phyloP scores from a whole-genome alignment of 1,140 invertebrate species.

The Neodiprion virginianus region DNA sequence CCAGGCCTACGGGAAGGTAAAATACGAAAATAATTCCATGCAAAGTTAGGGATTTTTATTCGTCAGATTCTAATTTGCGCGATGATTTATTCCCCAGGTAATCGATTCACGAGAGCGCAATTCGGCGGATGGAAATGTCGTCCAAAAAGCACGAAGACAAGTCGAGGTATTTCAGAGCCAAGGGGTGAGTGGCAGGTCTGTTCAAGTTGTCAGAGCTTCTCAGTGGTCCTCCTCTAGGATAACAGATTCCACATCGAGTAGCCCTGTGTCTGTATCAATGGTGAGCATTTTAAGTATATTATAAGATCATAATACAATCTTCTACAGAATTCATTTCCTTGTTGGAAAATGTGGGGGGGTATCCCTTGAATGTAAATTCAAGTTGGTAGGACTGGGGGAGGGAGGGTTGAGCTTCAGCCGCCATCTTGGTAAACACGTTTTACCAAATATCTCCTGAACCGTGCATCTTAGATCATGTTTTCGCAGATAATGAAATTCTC shows the following conservation, averaged over 20 bases:
- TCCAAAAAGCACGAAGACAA: constrained; percentile 50
- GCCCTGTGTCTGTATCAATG: not conserved
- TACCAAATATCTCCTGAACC: no score
- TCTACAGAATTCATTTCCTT: no score
- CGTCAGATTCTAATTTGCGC: constrained; percentile 9
- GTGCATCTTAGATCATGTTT: no score
- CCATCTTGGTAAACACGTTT: no score
- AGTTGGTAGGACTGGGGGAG: no score
- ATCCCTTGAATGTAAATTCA: no score
- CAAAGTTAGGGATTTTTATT: constrained; percentile 10
- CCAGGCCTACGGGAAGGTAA: constrained; percentile 65
- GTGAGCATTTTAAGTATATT: not conserved
- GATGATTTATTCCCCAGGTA: constrained; percentile 48
- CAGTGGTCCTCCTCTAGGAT: constrained; percentile 48
- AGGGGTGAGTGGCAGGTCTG: constrained; percentile 45
- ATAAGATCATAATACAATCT: no score
- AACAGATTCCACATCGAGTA: constrained; percentile 33
- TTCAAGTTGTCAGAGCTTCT: constrained; percentile 55
- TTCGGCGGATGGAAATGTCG: constrained; percentile 48
- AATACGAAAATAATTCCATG: not conserved
- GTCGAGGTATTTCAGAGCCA: constrained; percentile 58
- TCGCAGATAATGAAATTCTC: no score
- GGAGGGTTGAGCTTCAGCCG: no score
- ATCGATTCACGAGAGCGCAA: constrained; percentile 62
- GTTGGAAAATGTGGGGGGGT: no score